Evolutionary conservation across 2,888 invertebrate genomes (phyloP).

Genomic region (Syrista parreyssii): DNA sequence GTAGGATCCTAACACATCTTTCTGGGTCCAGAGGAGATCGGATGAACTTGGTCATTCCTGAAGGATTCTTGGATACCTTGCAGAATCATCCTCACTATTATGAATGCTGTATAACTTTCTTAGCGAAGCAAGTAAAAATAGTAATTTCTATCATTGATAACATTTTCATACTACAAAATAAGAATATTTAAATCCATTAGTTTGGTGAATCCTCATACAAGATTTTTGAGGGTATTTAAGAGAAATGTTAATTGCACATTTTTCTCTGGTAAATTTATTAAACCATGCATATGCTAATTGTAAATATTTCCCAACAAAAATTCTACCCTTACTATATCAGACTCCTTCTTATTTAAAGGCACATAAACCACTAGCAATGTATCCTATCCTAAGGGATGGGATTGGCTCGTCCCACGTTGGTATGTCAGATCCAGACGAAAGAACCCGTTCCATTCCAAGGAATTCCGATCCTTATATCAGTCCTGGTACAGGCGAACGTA

Average conservation of each 20-base stretch:
- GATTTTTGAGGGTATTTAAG: background rate
- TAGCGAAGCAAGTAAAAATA: no score
- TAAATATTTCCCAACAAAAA: background rate
- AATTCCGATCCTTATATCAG: background rate
- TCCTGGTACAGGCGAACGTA: background rate
- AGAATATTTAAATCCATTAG: background rate
- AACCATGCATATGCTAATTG: background rate
- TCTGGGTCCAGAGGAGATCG: background rate
- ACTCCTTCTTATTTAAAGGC: background rate
- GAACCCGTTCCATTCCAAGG: background rate
- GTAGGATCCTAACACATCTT: background rate
- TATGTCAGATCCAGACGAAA: background rate
- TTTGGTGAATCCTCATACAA: background rate
- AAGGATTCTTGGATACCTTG: background rate
- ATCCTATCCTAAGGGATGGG: background rate
- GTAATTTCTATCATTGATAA: background rate
- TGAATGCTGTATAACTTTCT: background rate
- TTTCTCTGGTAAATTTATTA: background rate
- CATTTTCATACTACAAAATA: background rate
- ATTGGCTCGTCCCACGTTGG: background rate
- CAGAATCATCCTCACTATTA: background rate
- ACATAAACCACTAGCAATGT: background rate
- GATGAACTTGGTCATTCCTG: background rate
- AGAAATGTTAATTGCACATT: background rate
- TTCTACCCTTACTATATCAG: background rate